Conservation (phyloP, 23 tunicate genomes). For the Oikopleura albicans region DNA sequence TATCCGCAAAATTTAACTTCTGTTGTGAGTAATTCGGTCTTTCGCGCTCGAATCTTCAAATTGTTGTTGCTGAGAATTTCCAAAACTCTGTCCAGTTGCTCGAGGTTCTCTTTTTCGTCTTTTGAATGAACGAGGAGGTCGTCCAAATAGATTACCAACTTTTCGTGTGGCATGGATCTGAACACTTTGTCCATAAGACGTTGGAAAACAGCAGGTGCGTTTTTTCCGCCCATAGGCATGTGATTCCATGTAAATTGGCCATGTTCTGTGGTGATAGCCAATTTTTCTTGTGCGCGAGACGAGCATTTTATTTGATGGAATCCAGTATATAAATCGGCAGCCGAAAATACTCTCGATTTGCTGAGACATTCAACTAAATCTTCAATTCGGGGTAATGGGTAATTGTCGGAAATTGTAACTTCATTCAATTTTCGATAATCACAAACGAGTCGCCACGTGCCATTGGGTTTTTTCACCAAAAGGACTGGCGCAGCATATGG, state of each 20-base stretch:
- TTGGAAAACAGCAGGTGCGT: neutral
- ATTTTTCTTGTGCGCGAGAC: neutral
- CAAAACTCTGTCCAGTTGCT: neutral
- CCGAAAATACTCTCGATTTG: neutral
- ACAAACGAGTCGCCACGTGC: neutral
- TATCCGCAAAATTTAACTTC: neutral
- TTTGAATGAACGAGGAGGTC: neutral
- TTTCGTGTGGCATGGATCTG: neutral
- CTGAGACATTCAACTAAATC: neutral
- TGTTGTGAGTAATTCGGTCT: neutral
- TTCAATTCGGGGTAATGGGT: neutral
- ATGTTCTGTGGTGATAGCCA: neutral
- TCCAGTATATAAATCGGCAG: neutral
- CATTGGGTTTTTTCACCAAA: neutral
- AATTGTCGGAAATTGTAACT: neutral
- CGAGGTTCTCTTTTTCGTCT: neutral
- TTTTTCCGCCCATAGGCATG: neutral
- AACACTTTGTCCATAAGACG: neutral
- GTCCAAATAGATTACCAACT: neutral
- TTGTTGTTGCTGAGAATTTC: neutral
- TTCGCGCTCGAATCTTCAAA: neutral
- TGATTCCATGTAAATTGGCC: neutral
- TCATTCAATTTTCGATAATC: neutral
- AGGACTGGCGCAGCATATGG: neutral
- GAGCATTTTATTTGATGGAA: neutral